Conservation (phyloP, 2,113 vertebrate species). For the Caloenas nicobarica region DNA sequence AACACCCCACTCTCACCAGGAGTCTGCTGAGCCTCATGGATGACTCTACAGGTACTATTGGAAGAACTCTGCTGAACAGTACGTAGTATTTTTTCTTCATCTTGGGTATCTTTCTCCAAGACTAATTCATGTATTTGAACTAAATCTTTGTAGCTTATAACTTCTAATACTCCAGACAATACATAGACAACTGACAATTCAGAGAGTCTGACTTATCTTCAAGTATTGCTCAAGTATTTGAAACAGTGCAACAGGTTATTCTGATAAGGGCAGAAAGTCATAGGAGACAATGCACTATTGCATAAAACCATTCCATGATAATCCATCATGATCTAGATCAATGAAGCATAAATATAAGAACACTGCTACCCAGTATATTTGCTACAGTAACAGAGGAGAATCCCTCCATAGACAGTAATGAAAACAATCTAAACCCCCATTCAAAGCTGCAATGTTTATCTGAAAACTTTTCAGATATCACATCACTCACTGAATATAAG, state of each 20-base stretch:
- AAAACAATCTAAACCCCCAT: neutral
- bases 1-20: neutral
- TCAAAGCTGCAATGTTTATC: neutral
- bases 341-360: neutral
- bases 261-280: neutral
- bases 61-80: neutral
- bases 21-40: neutral
- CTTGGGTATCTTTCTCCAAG: neutral
- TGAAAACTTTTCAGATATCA: neutral
- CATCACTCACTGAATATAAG: neutral
- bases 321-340: neutral
- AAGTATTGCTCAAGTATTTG: neutral
- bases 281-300: neutral
- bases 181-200: neutral
- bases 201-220: neutral
- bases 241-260: neutral
- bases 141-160: neutral
- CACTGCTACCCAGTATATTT: neutral
- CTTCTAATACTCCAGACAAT: neutral
- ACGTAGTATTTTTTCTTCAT: neutral
- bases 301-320: neutral
- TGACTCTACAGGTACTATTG: neutral
- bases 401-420: neutral
- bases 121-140: neutral
- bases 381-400: neutral